phyloP scores from a whole-genome alignment of 2,888 invertebrate species.

The Amphimallon solstitiale region DNA sequence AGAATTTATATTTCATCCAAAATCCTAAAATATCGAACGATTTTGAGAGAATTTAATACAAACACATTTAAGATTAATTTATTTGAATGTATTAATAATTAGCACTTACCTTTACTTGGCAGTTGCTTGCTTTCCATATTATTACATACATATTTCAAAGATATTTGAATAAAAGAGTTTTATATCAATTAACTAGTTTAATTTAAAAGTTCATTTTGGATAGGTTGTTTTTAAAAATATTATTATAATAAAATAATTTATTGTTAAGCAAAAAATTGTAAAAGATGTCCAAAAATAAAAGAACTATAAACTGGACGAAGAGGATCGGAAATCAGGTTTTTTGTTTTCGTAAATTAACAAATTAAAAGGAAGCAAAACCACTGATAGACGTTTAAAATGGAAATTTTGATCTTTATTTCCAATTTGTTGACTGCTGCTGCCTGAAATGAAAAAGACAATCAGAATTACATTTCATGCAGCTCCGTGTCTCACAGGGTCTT shows the following conservation, averaged over 20 bases:
- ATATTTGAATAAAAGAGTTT: background rate
- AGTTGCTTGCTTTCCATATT: background rate
- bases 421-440: slow-evolving; percentile 54
- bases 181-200: background rate
- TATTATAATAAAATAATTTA: slow-evolving; percentile 45
- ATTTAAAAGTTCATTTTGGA: background rate
- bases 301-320: slow-evolving; percentile 43
- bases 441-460: slow-evolving; percentile 56
- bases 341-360: slow-evolving; percentile 37
- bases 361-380: slow-evolving; percentile 54
- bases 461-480: slow-evolving; percentile 44
- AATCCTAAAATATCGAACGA: too few relatives aligned
- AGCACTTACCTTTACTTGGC: background rate
- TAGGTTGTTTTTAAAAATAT: slow-evolving; percentile 24
- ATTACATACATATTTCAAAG: background rate
- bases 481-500: slow-evolving; percentile 54
- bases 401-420: slow-evolving; percentile 61
- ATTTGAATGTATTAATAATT: background rate
- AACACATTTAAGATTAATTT: background rate
- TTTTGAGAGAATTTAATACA: too few relatives aligned
- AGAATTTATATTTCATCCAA: too few relatives aligned
- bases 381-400: slow-evolving; percentile 57
- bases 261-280: slow-evolving; percentile 37
- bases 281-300: slow-evolving; percentile 46
- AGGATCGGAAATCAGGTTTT: slow-evolving; percentile 41